Evolutionary conservation across 2,797 vertebrate species (phyloP), one percentile per base, ranked within the genome.

Genomic region (Lutjanus campechanus): DNA sequence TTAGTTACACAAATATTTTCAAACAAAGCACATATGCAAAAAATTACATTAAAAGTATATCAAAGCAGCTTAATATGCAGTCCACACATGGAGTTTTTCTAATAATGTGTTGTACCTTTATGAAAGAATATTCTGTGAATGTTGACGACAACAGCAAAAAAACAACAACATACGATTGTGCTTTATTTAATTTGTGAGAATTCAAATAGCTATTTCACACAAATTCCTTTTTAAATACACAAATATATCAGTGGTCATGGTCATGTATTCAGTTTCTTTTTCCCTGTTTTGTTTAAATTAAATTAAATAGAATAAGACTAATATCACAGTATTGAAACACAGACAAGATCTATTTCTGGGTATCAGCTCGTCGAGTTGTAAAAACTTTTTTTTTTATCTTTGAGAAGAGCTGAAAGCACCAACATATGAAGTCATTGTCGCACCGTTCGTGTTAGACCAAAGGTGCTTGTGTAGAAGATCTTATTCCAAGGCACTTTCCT

Each of bases 381-480:
- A 87, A 93, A 91, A 91, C 59, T 25, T 68, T 47, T 47, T 47
- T 46, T 46, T 46, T 80, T 40, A 76, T 89, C 91, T 91, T 94
- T 93, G 91, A 92, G 90, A 93, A 90, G 92, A 95, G 92, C 94
- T 90, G 90, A 94, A 91, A 95, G 94, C 94, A 95, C 94, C 94
- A 92, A 88, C 65, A 15, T 89, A 46, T 93, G 84, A 92, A 88
- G 88, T 92, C 76, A 72, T 78, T 68, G 84, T 89, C 2, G 90
- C 93, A 93, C 93, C 89, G 8, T 85, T 89, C 72, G 12, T 41
- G 67, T 89, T 79, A 41, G 81, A 86, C 44, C 82, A 75, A 86
- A 88, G 90, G 90, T 90, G 93, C 91, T 73, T 71, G 81, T 87
- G 91, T 90, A 90, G 83, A 93, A 91, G 92, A 89, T 94, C 88